phyloP scores from a whole-genome alignment of 1,140 invertebrate species.

The Temnothorax longispinosus region DNA sequence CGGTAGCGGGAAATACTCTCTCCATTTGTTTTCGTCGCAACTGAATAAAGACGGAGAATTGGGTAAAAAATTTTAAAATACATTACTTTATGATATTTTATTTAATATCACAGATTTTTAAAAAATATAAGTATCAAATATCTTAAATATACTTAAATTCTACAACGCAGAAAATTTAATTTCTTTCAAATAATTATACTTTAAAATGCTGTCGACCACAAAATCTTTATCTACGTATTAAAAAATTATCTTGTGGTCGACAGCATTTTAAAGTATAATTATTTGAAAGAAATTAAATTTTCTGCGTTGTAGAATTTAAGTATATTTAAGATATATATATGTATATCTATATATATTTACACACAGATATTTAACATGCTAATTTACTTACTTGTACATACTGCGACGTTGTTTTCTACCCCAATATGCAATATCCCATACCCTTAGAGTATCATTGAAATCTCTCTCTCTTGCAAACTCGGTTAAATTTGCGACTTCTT shows the following conservation, averaged over 20 bases:
- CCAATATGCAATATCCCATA: conserved; percentile 96
- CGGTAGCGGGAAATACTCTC: conserved; percentile 94
- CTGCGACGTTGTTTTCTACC: conserved; percentile 89
- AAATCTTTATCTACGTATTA: background rate
- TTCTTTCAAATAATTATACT: background rate
- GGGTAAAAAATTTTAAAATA: background rate
- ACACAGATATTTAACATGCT: background rate
- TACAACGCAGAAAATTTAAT: background rate
- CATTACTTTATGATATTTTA: background rate
- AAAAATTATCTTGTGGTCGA: background rate
- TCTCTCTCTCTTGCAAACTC: conserved; percentile 92
- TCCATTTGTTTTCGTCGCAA: conserved; percentile 90
- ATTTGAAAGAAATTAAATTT: background rate
- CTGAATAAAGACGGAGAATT: conserved; percentile 73
- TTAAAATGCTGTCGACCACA: background rate
- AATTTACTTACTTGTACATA: conserved; percentile 87
- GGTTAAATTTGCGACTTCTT: conserved; percentile 91
- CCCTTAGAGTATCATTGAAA: conserved; percentile 89
- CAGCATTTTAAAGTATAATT: background rate
- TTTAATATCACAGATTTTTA: conserved; percentile 24
- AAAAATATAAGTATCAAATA: background rate
- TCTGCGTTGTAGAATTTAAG: background rate
- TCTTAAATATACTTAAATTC: background rate
- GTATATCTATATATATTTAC: too few species aligned
- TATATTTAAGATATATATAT: background rate